These are phyloP conservation scores for Hirtodrosophila duncani DNA, from an alignment of 2,888 invertebrate species.

Conservation along the genomic window DNA sequence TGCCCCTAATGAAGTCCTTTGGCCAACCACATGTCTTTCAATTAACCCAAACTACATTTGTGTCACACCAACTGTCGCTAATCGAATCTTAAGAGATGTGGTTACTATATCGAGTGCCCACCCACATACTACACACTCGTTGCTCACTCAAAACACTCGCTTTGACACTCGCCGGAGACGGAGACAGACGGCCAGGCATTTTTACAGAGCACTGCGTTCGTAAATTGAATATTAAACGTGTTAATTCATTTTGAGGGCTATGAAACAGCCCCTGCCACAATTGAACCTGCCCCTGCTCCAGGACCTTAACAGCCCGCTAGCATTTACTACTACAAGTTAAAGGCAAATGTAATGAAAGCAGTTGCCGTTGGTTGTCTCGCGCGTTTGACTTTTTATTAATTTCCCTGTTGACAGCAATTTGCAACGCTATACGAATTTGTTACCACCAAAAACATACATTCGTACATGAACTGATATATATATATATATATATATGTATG, in stretches of 20 bases:
- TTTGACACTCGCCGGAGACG: too few species aligned
- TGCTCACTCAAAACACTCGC: not conserved
- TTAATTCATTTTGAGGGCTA: slow-evolving; percentile 73
- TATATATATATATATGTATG: not conserved
- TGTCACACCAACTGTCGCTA: slow-evolving; percentile 44
- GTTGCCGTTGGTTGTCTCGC: slow-evolving; percentile 45
- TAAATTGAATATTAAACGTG: slow-evolving; percentile 75
- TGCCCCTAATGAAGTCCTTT: too few species aligned
- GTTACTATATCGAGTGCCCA: not conserved
- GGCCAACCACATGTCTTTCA: slow-evolving; percentile 33
- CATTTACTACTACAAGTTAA: not conserved
- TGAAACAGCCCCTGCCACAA: slow-evolving; percentile 3
- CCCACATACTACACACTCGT: slow-evolving; percentile 4
- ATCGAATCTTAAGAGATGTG: slow-evolving; percentile 34
- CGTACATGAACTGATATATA: too few species aligned
- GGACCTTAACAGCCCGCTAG: slow-evolving; percentile 53
- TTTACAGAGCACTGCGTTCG: slow-evolving; percentile 40
- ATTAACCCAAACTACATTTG: slow-evolving; percentile 41
- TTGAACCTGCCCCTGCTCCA: not conserved
- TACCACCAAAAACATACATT: slow-evolving; percentile 51
- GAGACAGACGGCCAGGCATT: too few species aligned
- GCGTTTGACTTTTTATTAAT: slow-evolving; percentile 68
- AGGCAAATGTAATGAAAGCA: not conserved
- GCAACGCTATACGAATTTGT: slow-evolving; percentile 70
- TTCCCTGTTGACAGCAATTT: slow-evolving; percentile 73